Evolutionary conservation across 2,797 vertebrate species (phyloP).

Genomic region (Mus caroli): DNA sequence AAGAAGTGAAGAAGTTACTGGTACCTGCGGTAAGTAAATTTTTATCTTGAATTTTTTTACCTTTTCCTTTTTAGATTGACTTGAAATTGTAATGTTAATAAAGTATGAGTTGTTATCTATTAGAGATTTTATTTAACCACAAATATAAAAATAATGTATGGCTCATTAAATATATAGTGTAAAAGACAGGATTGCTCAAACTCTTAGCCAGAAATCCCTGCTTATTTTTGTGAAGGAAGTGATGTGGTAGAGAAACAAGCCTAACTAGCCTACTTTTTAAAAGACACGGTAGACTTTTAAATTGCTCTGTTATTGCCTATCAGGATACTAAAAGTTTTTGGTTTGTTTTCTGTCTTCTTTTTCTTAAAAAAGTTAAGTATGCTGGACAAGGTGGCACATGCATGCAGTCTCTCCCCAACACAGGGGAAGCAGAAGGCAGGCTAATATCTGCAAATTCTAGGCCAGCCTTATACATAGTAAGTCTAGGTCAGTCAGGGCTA

Average conservation of each 20-base stretch:
- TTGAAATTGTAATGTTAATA: slow-evolving; percentile 14
- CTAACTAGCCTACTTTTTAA: background rate
- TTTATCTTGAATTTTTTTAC: slow-evolving; percentile 33
- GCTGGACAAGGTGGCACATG: background rate
- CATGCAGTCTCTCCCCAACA: background rate
- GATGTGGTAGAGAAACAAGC: background rate
- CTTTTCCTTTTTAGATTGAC: background rate
- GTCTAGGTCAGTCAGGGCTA: background rate
- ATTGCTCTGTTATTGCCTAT: background rate
- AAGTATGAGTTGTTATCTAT: background rate
- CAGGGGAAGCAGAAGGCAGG: too few species aligned
- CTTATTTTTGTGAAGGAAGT: background rate
- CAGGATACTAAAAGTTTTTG: background rate
- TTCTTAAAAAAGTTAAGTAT: background rate
- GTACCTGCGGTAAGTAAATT: slow-evolving; percentile 97
- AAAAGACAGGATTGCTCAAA: background rate
- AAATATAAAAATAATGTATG: background rate
- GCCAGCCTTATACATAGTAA: background rate
- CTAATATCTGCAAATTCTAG: background rate
- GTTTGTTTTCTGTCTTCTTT: background rate
- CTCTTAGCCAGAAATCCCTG: background rate
- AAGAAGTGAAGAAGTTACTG: slow-evolving; percentile 98
- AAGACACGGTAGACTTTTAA: background rate
- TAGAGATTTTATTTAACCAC: slow-evolving; percentile 28
- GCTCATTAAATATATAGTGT: background rate